Conservation (phyloP, 1,140 invertebrate species). For the Piezodorus guildinii region DNA sequence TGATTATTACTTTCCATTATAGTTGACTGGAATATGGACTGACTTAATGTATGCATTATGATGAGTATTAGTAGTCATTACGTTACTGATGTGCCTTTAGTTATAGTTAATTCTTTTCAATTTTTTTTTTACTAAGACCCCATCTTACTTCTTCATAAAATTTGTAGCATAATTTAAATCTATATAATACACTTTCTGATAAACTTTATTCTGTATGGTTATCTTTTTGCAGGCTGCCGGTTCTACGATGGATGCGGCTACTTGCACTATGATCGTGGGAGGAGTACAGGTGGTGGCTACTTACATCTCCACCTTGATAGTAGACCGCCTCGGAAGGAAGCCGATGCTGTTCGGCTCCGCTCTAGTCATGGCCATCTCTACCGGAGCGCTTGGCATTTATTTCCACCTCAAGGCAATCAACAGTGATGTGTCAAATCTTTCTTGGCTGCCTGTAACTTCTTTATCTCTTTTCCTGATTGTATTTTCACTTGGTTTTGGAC, state of each 20-base stretch:
- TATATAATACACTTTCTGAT: too few relatives aligned
- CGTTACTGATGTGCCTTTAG: too few relatives aligned
- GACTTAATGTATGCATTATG: too few relatives aligned
- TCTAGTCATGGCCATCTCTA: constrained; percentile 48
- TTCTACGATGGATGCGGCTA: constrained; percentile 39
- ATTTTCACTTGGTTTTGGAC: constrained; percentile 67
- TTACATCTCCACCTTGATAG: constrained; percentile 53
- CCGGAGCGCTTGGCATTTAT: constrained; percentile 47
- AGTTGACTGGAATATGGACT: too few relatives aligned
- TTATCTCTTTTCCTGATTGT: constrained; percentile 61
- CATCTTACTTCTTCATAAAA: too few relatives aligned
- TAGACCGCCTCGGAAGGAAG: constrained; percentile 54
- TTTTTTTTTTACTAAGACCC: too few relatives aligned
- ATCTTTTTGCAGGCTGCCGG: constrained; percentile 37
- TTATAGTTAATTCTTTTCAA: too few relatives aligned
- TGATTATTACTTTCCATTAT: too few relatives aligned
- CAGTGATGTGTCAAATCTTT: constrained; percentile 30
- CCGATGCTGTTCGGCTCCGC: constrained; percentile 54
- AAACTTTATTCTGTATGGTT: too few relatives aligned
- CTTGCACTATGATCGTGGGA: constrained; percentile 61
- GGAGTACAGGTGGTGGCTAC: constrained; percentile 63
- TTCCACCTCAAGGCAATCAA: constrained; percentile 44
- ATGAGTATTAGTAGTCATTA: too few relatives aligned
- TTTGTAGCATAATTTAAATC: too few relatives aligned
- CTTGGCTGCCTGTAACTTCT: constrained; percentile 49